phyloP scores from a whole-genome alignment of 2,797 vertebrate species.

The Oceanodroma leucorhoa region DNA sequence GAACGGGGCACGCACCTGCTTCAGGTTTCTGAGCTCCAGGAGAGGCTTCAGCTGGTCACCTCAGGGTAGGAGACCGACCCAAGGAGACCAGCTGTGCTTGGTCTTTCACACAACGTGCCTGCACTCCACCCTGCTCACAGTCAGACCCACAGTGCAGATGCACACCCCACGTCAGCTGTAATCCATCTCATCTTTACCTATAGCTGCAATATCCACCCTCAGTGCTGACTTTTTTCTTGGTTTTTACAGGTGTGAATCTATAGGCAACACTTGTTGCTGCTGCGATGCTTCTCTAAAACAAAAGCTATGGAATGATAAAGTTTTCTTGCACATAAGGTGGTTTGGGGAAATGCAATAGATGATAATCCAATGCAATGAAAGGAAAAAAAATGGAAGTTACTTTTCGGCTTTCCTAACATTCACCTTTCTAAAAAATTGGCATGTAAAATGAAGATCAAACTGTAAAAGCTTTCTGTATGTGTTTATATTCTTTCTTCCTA shows the following conservation, averaged over 20 bases:
- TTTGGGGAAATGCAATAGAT: neutral
- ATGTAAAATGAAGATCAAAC: neutral
- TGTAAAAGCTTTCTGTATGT: neutral
- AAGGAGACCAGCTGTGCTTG: neutral
- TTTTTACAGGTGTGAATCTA: neutral
- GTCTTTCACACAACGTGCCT: fast-evolving
- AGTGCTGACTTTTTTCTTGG: neutral
- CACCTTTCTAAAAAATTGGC: neutral
- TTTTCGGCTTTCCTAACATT: neutral
- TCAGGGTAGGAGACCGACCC: fast-evolving
- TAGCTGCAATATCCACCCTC: neutral
- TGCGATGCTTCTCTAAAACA: neutral
- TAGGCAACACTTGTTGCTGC: neutral
- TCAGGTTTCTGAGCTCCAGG: neutral
- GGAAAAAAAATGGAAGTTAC: neutral
- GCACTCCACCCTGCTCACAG: neutral
- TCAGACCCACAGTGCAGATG: fast-evolving
- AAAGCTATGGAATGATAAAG: neutral
- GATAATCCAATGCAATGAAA: neutral
- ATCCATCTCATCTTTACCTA: neutral
- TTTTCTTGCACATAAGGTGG: neutral
- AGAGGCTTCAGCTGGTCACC: neutral
- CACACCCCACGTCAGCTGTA: fast-evolving
- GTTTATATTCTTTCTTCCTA: neutral
- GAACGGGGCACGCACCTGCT: fast-evolving